Conservation (phyloP, 2,113 vertebrate species). For the Phalacrocorax brasilianus region DNA sequence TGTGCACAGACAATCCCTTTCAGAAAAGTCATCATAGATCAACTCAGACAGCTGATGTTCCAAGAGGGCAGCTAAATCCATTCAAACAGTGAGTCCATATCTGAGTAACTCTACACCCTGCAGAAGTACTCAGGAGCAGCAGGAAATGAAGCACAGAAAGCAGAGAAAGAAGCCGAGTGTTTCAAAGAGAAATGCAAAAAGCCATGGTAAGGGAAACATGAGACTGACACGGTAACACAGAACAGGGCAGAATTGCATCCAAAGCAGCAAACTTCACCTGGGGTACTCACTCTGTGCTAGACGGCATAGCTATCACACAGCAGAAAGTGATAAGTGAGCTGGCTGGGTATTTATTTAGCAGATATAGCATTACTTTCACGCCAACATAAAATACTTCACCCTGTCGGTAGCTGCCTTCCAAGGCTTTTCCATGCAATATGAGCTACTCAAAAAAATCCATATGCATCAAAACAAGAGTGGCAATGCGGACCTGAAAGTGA, state of each 20-base stretch:
- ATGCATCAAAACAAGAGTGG: neutral
- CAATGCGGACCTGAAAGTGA: neutral
- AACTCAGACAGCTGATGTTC: neutral
- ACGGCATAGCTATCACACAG: neutral
- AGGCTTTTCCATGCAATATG: neutral
- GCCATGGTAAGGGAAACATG: neutral
- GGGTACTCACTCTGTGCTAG: neutral
- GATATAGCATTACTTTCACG: neutral
- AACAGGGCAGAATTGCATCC: neutral
- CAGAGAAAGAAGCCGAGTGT: neutral
- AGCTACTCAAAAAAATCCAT: neutral
- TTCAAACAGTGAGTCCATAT: neutral
- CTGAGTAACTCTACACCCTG: neutral
- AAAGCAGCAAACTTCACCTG: neutral
- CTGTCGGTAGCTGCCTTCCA: neutral
- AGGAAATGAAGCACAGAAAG: neutral
- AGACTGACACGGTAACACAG: rapidly evolving
- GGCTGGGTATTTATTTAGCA: neutral
- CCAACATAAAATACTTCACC: neutral
- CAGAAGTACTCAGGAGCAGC: neutral
- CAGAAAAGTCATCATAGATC: neutral
- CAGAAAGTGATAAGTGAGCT: neutral
- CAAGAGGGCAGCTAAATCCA: neutral
- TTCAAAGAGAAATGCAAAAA: neutral
- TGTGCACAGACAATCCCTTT: neutral